Base-by-base conservation (phyloP, 2,888 invertebrate species). In the Didymodactylos carnosus region DNA sequence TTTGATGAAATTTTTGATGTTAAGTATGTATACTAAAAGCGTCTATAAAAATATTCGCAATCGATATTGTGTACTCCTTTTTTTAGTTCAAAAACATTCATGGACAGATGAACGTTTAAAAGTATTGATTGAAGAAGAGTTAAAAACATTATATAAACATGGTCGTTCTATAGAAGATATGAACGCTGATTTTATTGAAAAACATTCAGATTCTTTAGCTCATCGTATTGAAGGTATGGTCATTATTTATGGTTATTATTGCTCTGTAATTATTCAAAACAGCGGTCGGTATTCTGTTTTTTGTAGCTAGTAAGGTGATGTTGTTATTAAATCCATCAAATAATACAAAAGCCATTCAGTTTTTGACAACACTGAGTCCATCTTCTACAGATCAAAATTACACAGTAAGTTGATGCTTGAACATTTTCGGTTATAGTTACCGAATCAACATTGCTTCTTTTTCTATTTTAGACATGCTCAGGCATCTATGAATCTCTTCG, bases 171-270 rank as follows among this genome's bases (percentile, higher is more conserved):
- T 16, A 19, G 71, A 74, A 71, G 39, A 71, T n/a, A 8, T 74
- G 3, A 74, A 74, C 29, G 35, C 51, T 25, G 29, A 74, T 14
- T 74, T 71, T 35, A 25, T 71, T 7, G 71, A 71, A 25, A 51
- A 51, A 27, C 39, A 74, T 41, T 71, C 71, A 27, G 39, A 69
- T 49, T 62, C 62, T 35, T 62, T 62, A 62, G 3, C 62, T 0
- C 62, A 62, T 62, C 62, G 62, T 35, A n/a, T 11, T 35, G 62
- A 62, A 62, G 62, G 62, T 62, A 62, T 35, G n/a, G n/a, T n/a
- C n/a, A n/a, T n/a, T n/a, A n/a, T n/a, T n/a, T n/a, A n/a, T n/a
- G n/a, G n/a, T n/a, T n/a, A n/a, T n/a, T n/a, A n/a, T 7, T 43
- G 1, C 11, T 8, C 0, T 49, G 6, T 8, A 25, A 62, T 3